Evolutionary conservation across 2,797 vertebrate species (phyloP).

Genomic region (Molossus alvarezi): DNA sequence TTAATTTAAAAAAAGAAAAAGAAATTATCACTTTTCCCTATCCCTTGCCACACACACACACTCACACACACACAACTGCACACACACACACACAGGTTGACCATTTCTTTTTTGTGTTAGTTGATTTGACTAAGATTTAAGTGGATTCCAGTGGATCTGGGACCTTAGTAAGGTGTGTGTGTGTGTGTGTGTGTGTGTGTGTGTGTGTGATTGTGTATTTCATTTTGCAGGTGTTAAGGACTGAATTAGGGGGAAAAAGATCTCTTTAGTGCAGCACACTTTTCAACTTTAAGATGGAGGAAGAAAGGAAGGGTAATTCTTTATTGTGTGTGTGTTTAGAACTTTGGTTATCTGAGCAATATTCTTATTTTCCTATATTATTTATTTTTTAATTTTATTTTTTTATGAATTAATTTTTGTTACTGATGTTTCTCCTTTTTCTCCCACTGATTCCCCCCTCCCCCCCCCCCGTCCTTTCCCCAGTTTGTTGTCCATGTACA

Average conservation of each 20-base stretch:
- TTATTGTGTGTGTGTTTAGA: not conserved
- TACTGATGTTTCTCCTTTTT: too few relatives aligned
- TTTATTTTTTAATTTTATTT: too few relatives aligned
- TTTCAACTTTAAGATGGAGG: not conserved
- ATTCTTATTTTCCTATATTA: too few relatives aligned
- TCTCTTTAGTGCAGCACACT: not conserved
- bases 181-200: not conserved
- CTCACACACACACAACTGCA: not conserved
- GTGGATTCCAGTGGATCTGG: not conserved
- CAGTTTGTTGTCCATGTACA: too few relatives aligned
- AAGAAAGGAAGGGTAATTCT: not conserved
- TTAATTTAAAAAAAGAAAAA: too few relatives aligned
- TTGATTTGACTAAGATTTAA: not conserved
- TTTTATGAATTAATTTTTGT: too few relatives aligned
- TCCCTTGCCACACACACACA: accelerated
- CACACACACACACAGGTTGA: not conserved
- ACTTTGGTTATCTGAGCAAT: too few relatives aligned
- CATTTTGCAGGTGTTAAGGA: conserved; percentile 1
- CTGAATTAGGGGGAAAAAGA: not conserved
- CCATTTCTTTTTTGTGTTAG: not conserved
- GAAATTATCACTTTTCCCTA: not conserved
- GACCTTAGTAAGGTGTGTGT: not conserved
- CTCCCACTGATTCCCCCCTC: too few relatives aligned
- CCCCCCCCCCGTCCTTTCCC: too few relatives aligned
- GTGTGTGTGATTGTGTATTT: not conserved